Evolutionary conservation across 1,140 invertebrate species (phyloP).

Genomic region (Stegodyphus mimosarum): DNA sequence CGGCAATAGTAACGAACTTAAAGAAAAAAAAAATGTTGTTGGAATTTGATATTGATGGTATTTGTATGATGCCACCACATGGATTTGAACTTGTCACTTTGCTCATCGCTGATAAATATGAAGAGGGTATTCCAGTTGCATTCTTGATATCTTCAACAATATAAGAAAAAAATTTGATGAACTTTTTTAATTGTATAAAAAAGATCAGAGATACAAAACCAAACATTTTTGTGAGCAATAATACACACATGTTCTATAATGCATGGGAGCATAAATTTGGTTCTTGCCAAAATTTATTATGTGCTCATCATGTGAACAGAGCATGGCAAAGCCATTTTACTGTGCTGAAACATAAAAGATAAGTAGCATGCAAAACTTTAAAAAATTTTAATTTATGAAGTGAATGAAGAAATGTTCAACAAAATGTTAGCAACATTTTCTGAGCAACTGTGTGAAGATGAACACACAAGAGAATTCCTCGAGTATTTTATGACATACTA

Average conservation of each 20-base stretch:
- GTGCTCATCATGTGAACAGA: constrained; percentile 18
- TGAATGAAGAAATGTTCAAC: neutral
- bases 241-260: constrained; percentile 6
- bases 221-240: constrained; percentile 21
- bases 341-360: neutral
- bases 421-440: neutral
- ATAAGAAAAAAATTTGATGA: neutral
- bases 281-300: neutral
- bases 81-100: constrained; percentile 39
- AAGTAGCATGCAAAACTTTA: neutral
- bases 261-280: constrained; percentile 2
- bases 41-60: constrained; percentile 21
- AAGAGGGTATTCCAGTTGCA: too few relatives aligned
- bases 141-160: constrained; percentile 5
- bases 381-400: constrained; percentile 32
- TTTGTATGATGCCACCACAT: constrained; percentile 26
- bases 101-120: too few relatives aligned
- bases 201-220: neutral
- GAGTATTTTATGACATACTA: constrained; percentile 17
- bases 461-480: neutral
- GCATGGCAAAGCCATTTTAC: constrained; percentile 1
- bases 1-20: constrained; percentile 7
- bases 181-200: constrained; percentile 43
- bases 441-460: constrained; percentile 4
- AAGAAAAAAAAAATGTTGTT: constrained; percentile 31